Evolutionary conservation across 2,888 invertebrate genomes (phyloP), one percentile per base, ranked within the genome.

Genomic region (Acanthacorydalis orientalis): DNA sequence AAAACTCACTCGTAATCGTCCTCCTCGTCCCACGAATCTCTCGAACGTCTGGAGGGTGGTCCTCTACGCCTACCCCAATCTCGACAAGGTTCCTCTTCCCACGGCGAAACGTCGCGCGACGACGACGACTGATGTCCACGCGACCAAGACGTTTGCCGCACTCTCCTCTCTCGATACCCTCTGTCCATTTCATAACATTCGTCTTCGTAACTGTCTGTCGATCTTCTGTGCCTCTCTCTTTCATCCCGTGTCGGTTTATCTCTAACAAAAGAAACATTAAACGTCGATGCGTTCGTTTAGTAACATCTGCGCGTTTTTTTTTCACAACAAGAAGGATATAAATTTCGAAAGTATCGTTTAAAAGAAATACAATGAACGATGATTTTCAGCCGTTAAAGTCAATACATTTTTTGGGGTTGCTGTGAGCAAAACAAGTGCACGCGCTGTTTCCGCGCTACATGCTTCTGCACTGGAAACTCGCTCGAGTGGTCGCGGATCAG

Each of bases 91-190:
- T 74, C 68, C 52, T 82, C 82, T 51, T 86, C 84, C 86, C 86
- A 86, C 2, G 84, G 83, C 43, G 86, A 83, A 16, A 80, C 77
- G 60, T 87, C 86, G 0, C 85, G 70, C 0, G 83, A 82, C 7
- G 81, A 81, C 1, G 82, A 82, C 0, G 82, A 80, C 55, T 65
- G 68, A 14, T 62, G 59, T 39, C 61, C 60, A 41, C 50, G 10
- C 47, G 51, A 33, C 46, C 50, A 45, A 49, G 50, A 31, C 42
- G 53, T 50, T 49, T 53, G 56, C 41, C 54, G 53, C 31, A 60
- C 53, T 11, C 50, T 43, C 44, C 63, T 53, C 4, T 64, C 54
- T 16, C 63, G 55, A 23, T 42, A 43, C 11, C 34, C 38, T 35
- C 47, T 16, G 3, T 47, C 42, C 16, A 43, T 35, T 12, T 66